Evolutionary conservation across 1,140 invertebrate species (phyloP), one percentile per base, ranked within the genome.

Genomic region (Plutomurus gul): DNA sequence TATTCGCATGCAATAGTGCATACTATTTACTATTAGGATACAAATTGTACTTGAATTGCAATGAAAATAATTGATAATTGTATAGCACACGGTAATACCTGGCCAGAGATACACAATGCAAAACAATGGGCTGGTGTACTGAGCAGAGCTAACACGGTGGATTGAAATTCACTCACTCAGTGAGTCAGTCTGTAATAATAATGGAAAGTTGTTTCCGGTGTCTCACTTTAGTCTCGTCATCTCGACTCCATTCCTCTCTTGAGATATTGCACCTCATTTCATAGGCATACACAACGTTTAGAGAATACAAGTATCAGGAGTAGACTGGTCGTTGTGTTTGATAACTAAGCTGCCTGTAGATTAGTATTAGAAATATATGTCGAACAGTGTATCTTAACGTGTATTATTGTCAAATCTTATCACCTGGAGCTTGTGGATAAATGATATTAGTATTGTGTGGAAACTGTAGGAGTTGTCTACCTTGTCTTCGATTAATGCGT

Each of bases 171-270:
- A 43, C 27, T 65, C 51, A 60, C 11, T n/a, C n/a, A 65, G 56
- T 65, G 18, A 65, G 11, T 33, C 25, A 27, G 51, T 22, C 13
- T 36, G 27, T 30, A 65, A n/a, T n/a, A n/a, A n/a, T n/a, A n/a
- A 16, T 65, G 56, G 56, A 65, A 65, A 65, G 56, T 65, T 65
- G 30, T 65, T 65, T 65, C 56, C 56, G 56, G 10, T 65, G 56
- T 65, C 56, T 65, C 56, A 65, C 56, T 65, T 65, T 65, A 43
- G 39, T 43, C n/a, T 43, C 27, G 56, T n/a, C n/a, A n/a, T 65
- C 56, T 65, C 30, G 30, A n/a, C n/a, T 36, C 27, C n/a, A 36
- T 65, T 65, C 51, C 51, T 27, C 47, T 49, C 56, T 65, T 65
- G 56, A 65, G 56, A 65, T 33, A 65, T n/a, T 36, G 30, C 4